Evolutionary conservation across 92 coral and sea anemone genomes (phyloP), one percentile per base, ranked within the genome.

Genomic region (Bergia puertoricense): DNA sequence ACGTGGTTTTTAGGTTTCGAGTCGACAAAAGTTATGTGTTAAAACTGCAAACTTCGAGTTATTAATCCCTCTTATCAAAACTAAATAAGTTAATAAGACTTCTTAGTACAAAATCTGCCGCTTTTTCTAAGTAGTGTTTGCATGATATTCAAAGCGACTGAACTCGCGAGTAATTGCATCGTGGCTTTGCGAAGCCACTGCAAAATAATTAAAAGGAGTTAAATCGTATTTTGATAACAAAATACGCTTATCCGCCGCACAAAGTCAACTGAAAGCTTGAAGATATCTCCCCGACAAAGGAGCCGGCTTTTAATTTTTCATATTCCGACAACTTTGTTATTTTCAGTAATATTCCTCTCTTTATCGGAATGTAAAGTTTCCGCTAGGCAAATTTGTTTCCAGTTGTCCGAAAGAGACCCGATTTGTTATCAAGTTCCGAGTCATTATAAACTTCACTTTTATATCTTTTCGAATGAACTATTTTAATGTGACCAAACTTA

Each of bases 291-390:
- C 87, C 87, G 87, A 68, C 87, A 84, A 84, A 84, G 87, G 74
- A 36, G 67, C 87, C 87, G 87, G 42, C 62, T 69, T 84, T 71
- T 45, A 71, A 71, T 36, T 23, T 72, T 71, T 84, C 51, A 84
- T 69, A 45, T 68, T 39, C 78, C 87, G 79, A 44, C 87, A 42
- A 62, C 39, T 71, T 71, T 30, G 65, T 46, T 30, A 46, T 84
- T 84, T 84, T 71, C 66, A 46, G 42, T 44, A 62, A 81, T 15
- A 41, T 66, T 81, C 38, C 54, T 45, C 79, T 69, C 51, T 84
- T 84, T 84, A 84, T 84, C 78, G 87, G 87, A 84, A 84, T 84
- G 87, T 69, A 46, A 45, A 89, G 62, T 82, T 87, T 91, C 84
- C 81, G 84, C 56, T 76, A 39, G 62, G 86, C 81, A 59, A 84